Evolutionary conservation across 2,888 invertebrate genomes (phyloP).

Genomic region (Drosophila peninsularis): DNA sequence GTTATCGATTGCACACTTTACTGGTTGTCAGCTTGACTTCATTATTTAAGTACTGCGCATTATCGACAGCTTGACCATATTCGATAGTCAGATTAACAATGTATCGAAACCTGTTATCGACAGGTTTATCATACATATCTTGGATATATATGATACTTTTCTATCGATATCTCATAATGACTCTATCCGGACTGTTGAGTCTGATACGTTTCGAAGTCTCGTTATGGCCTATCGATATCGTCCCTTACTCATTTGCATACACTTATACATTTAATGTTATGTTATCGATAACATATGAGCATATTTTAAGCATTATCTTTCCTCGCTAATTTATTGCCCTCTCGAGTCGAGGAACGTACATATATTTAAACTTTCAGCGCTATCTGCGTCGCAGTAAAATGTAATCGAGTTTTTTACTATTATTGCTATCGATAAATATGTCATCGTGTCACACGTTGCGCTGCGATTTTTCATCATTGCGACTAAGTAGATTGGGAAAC

Average conservation of each 20-base stretch:
- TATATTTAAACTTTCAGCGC: neutral
- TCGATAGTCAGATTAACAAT: too few species aligned
- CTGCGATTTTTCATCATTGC: conserved; percentile 17
- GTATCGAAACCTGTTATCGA: too few species aligned
- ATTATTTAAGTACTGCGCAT: too few species aligned
- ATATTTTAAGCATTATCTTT: neutral
- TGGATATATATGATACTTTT: too few species aligned
- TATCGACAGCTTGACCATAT: too few species aligned
- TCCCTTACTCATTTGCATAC: neutral
- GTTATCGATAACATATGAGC: neutral
- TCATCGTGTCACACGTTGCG: neutral
- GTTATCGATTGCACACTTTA: too few species aligned
- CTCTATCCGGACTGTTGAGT: too few species aligned
- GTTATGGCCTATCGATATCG: neutral
- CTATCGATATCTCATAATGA: neutral
- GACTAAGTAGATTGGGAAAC: conserved; percentile 18
- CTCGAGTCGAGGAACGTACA: neutral
- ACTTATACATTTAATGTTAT: neutral
- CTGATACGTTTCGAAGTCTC: too few species aligned
- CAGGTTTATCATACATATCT: too few species aligned
- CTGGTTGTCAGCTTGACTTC: too few species aligned
- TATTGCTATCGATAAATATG: conserved; percentile 14
- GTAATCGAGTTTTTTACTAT: neutral
- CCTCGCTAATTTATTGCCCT: neutral
- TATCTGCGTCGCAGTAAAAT: neutral